Percentiles rank a stretch among this genome's conserved stretches.
These are phyloP conservation scores for Drosophila kepulauana DNA, from an alignment of 1,140 invertebrate genomes.

Conservation along the genomic window DNA sequence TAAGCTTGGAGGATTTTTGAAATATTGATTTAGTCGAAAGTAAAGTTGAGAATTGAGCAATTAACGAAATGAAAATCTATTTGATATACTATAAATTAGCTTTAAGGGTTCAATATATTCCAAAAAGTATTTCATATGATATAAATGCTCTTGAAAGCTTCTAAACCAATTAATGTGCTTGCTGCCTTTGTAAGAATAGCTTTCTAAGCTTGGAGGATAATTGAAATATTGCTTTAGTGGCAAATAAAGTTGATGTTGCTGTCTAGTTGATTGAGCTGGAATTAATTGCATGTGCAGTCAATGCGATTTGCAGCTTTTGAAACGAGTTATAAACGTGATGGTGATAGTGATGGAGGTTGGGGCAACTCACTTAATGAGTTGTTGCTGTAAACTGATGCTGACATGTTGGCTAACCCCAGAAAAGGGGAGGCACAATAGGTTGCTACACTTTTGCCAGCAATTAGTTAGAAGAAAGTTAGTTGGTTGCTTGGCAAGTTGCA, in stretches of 20 bases:
- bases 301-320: background rate
- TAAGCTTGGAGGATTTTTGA: too few relatives aligned
- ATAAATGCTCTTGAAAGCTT: too few relatives aligned
- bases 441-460: constrained; percentile 59
- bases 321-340: background rate
- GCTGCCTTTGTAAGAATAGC: too few relatives aligned
- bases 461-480: constrained; percentile 60
- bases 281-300: constrained; percentile 31
- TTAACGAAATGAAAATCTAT: too few relatives aligned
- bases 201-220: background rate
- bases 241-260: background rate
- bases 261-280: background rate
- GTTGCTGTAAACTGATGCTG: constrained; percentile 63
- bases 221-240: background rate
- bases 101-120: too few relatives aligned
- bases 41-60: too few relatives aligned
- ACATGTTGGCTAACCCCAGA: constrained; percentile 61
- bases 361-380: constrained; percentile 19
- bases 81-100: too few relatives aligned
- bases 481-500: constrained; percentile 59
- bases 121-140: too few relatives aligned
- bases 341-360: too few relatives aligned
- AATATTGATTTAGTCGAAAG: too few relatives aligned
- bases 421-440: background rate
- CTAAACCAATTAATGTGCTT: too few relatives aligned